These are phyloP conservation scores for Brachyrhaphis roseni DNA, from an alignment of 2,797 vertebrate species.

Conservation along the genomic window DNA sequence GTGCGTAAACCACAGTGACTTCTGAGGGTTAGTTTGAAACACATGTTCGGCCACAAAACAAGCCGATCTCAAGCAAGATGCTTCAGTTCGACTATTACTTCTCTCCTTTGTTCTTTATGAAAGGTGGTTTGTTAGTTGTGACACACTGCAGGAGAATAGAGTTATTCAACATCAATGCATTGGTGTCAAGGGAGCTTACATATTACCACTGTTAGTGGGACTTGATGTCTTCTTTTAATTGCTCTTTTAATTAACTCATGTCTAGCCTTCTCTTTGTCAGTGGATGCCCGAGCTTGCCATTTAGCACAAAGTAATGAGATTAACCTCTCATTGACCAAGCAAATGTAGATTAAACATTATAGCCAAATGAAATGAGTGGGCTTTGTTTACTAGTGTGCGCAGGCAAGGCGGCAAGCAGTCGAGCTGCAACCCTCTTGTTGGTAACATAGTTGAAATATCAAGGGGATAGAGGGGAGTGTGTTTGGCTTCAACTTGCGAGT, in stretches of 20 bases:
- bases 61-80: conserved; percentile 20
- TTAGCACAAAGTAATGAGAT: conserved; percentile 76
- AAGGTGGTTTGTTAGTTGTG: conserved; percentile 46
- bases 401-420: conserved; percentile 58
- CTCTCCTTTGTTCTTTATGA: conserved; percentile 42
- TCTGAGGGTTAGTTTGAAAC: conserved; percentile 62
- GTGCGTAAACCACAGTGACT: conserved; percentile 71
- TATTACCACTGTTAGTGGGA: conserved; percentile 50
- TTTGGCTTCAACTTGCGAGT: conserved; percentile 60
- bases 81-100: conserved; percentile 25
- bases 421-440: conserved; percentile 60
- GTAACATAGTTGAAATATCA: conserved; percentile 72
- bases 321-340: conserved; percentile 76
- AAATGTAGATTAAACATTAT: conserved; percentile 74
- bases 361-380: conserved; percentile 64
- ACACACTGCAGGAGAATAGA: conserved; percentile 33
- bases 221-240: conserved; percentile 75
- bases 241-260: conserved; percentile 79
- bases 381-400: conserved; percentile 68
- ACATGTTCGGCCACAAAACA: conserved; percentile 69
- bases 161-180: conserved; percentile 31
- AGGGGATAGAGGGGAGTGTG: conserved; percentile 64
- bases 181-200: conserved; percentile 54
- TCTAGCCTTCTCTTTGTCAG: conserved; percentile 66
- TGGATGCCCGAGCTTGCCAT: conserved; percentile 64